These are phyloP conservation scores for Trogon surrucura DNA, from an alignment of 2,113 vertebrate genomes.

Conservation along the genomic window DNA sequence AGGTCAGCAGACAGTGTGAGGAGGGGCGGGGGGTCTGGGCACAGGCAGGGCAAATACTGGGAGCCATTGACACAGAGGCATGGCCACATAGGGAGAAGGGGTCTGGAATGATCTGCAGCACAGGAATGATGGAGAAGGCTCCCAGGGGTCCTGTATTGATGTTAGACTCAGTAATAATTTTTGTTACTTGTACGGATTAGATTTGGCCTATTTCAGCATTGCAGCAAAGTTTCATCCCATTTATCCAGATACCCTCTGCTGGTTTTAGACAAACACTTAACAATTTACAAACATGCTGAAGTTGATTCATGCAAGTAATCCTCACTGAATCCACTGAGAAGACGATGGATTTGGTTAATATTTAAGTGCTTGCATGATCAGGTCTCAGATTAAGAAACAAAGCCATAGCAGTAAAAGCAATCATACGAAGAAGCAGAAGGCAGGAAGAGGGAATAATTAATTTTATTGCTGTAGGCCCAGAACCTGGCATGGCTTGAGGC, in stretches of 20 bases:
- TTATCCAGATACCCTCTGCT: background rate
- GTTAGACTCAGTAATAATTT: background rate
- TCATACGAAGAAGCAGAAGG: background rate
- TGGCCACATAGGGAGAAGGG: background rate
- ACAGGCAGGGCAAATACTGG: background rate
- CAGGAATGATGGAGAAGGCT: background rate
- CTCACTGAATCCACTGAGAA: background rate
- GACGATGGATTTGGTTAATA: background rate
- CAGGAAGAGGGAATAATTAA: background rate
- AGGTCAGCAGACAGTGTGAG: background rate
- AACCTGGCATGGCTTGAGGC: background rate
- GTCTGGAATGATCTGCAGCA: background rate
- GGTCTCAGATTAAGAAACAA: background rate
- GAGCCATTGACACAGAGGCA: background rate
- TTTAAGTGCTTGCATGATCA: background rate
- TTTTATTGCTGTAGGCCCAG: background rate
- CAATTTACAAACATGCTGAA: rapidly evolving
- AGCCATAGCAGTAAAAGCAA: background rate
- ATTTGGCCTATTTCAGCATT: background rate
- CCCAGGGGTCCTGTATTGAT: background rate
- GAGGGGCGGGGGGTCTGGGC: background rate
- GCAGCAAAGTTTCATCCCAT: background rate
- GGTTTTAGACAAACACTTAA: background rate
- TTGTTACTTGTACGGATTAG: background rate
- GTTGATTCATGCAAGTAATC: background rate